Base-by-base conservation (phyloP, 35 echinoderm and acorn worm genomes). In the Hemicentrotus pulcherrimus region DNA sequence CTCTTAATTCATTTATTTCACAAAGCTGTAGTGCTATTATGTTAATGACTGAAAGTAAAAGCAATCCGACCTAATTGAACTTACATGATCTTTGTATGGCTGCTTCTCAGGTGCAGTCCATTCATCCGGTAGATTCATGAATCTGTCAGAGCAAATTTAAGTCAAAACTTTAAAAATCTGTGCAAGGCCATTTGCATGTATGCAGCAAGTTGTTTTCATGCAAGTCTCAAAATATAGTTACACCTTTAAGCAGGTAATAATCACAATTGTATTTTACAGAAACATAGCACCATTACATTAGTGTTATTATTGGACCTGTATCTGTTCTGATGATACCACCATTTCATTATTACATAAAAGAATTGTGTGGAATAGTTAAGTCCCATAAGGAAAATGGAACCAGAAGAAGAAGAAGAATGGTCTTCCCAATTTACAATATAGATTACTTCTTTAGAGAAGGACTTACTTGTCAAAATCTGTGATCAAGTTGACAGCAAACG, bases 31-130 rank as follows among this genome's bases (percentile, higher is more conserved):
- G 50, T 55, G 9, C 50, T 55, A 14, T 55, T 11, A 55, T 55
- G 11, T 55, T 55, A 10, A 86, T 86, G 86, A 30, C 86, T 86
- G 86, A 86, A 31, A 47, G 22, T 48, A 47, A 93, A 58, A 47
- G 41, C 15, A 18, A 45, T 10, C 12, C 55, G 18, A 31, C n/a
- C 6, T 0, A 58, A n/a, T 61, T 9, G 0, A 28, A 97, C 97
- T 98, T 96, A 99, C 98, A 97, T 97, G 96, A 91, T 99, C 98
- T 95, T 97, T 97, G 96, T 96, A 99, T 46, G 94, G 70, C 90
- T 99, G 96, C 19, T 95, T 96, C n/a, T 97, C 91, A 5, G 96
- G 98, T 30, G 98, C 86, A 30, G 96, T 94, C 96, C 96, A 99
- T 87, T 99, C 95, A 48, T 99, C 95, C 12, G 96, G 95, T 94